Evolutionary conservation across 64 coral and sea anemone genomes (phyloP).

Genomic region (Trachythela sp.): DNA sequence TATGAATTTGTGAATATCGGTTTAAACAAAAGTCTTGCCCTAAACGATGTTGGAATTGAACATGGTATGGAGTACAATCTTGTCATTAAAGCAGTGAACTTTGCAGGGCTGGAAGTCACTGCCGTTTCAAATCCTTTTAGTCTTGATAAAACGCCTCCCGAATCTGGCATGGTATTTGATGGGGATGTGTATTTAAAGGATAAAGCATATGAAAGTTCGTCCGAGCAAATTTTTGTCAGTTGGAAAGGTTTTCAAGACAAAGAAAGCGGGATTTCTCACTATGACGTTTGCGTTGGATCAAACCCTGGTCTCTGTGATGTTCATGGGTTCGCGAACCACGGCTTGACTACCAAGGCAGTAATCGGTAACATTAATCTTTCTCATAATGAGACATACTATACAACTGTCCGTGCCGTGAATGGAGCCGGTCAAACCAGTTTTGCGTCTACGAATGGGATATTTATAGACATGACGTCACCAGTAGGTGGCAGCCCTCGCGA

Average conservation of each 20-base stretch:
- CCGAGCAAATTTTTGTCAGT: conserved; percentile 30
- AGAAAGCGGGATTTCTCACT: conserved; percentile 59
- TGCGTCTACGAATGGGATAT: conserved; percentile 52
- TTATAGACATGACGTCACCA: conserved; percentile 68
- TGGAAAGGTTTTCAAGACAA: conserved; percentile 47
- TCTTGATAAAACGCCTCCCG: conserved; percentile 52
- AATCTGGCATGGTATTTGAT: conserved; percentile 48
- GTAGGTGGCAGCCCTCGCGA: conserved; percentile 10
- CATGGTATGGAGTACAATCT: conserved; percentile 49
- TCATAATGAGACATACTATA: conserved; percentile 72
- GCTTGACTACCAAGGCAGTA: background rate
- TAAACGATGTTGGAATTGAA: conserved; percentile 10
- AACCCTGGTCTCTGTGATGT: background rate
- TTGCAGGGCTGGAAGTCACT: conserved; percentile 47
- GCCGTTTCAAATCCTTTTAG: conserved; percentile 51
- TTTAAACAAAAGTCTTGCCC: background rate
- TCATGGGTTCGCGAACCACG: background rate
- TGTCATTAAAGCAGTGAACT: conserved; percentile 52
- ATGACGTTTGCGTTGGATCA: conserved; percentile 70
- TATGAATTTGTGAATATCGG: background rate
- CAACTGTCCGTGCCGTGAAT: conserved; percentile 54
- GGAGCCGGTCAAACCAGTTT: conserved; percentile 43
- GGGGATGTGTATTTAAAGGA: conserved; percentile 23
- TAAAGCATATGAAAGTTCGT: conserved; percentile 42
- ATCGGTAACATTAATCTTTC: conserved; percentile 48